Percentiles rank a stretch among this genome's conserved stretches.
Evolutionary conservation across 2,797 vertebrate genomes (phyloP).

Genomic region (Coranthus polyacanthus): DNA sequence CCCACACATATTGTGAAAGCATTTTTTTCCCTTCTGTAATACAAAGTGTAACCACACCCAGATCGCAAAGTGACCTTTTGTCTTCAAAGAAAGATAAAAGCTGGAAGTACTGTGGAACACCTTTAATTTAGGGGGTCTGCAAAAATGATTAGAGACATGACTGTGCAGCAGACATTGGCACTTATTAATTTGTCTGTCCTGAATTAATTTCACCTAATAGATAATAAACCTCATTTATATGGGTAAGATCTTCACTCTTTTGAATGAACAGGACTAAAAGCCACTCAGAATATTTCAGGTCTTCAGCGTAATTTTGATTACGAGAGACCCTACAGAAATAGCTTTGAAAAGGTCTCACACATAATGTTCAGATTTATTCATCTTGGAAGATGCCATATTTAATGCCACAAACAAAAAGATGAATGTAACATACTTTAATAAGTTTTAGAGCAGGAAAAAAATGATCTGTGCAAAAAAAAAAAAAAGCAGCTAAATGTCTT

Average conservation of each 20-base stretch:
- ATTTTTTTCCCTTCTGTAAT: slow-evolving; percentile 45
- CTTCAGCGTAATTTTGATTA: neutral
- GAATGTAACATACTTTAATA: slow-evolving; percentile 13
- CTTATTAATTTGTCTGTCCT: neutral
- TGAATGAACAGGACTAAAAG: slow-evolving; percentile 14
- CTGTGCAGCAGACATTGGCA: neutral
- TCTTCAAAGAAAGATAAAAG: slow-evolving; percentile 37
- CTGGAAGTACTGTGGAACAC: slow-evolving; percentile 18
- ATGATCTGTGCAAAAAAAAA: slow-evolving; percentile 9
- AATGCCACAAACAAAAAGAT: slow-evolving; percentile 19
- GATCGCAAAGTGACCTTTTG: slow-evolving; percentile 55
- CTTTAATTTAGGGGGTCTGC: neutral
- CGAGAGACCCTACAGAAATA: slow-evolving; percentile 3
- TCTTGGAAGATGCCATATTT: slow-evolving; percentile 17
- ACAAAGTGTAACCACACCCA: slow-evolving; percentile 61
- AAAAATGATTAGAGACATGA: slow-evolving; percentile 5
- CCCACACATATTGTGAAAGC: slow-evolving; percentile 62
- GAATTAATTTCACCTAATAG: slow-evolving; percentile 18
- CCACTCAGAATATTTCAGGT: neutral
- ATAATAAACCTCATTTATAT: slow-evolving; percentile 8
- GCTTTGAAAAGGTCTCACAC: slow-evolving; percentile 20
- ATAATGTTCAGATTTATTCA: slow-evolving; percentile 27
- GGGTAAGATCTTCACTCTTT: neutral
- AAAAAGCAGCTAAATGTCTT: slow-evolving; percentile 64
- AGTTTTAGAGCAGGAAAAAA: slow-evolving; percentile 16